Evolutionary conservation across 2,888 invertebrate species (phyloP).

Genomic region (Sinopyrophorus schimmeli): DNA sequence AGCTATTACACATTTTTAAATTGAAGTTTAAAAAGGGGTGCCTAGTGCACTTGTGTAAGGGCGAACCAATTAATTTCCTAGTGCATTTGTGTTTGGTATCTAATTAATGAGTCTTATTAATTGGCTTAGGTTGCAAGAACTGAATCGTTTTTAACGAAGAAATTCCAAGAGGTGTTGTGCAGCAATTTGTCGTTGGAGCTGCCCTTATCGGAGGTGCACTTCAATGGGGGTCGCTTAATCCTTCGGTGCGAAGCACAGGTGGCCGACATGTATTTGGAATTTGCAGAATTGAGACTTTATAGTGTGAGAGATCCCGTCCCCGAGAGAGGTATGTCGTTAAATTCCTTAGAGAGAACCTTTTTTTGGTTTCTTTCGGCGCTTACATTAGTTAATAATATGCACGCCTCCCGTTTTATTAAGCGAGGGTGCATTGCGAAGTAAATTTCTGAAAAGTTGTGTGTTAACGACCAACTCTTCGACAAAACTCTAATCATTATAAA

Average conservation of each 20-base stretch:
- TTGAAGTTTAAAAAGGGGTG: neutral
- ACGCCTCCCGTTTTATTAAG: no score
- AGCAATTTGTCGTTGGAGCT: constrained; percentile 63
- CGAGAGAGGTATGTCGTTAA: constrained; percentile 67
- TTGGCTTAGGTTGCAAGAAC: constrained; percentile 40
- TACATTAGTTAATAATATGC: no score
- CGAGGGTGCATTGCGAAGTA: no score
- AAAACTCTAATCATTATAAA: no score
- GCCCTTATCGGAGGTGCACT: constrained; percentile 62
- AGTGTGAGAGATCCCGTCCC: constrained; percentile 77
- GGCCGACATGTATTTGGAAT: constrained; percentile 69
- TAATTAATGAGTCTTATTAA: constrained; percentile 10
- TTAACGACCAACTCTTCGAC: no score
- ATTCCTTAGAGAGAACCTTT: neutral
- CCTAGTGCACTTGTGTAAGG: no score
- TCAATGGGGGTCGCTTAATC: constrained; percentile 66
- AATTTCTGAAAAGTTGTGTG: no score
- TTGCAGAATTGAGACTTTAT: constrained; percentile 70
- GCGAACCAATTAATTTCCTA: no score
- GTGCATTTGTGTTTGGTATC: no score
- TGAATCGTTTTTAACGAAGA: constrained; percentile 54
- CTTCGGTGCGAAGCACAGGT: constrained; percentile 74
- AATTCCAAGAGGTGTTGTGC: constrained; percentile 59
- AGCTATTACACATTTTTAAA: no score
- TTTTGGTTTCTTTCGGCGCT: no score